These are phyloP conservation scores for Oedothorax gibbosus DNA, from an alignment of 1,140 invertebrate species.

Conservation along the genomic window DNA sequence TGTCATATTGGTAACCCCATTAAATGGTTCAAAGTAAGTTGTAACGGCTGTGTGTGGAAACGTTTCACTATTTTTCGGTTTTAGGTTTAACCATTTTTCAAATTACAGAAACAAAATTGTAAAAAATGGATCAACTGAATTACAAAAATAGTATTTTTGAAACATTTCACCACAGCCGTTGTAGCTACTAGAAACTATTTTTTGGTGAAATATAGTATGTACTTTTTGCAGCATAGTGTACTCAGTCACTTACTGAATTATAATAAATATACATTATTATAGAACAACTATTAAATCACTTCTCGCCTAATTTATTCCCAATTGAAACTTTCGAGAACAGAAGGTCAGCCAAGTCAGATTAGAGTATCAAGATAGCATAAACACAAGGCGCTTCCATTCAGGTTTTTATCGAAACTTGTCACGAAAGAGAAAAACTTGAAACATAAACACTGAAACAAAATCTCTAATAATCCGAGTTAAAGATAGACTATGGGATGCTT, in stretches of 20 bases:
- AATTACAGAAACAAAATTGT: no score
- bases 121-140: no score
- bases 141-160: no score
- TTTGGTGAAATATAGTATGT: background rate
- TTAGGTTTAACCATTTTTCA: no score
- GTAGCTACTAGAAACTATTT: background rate
- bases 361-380: background rate
- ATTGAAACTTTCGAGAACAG: conserved; percentile 4
- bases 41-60: no score
- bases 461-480: background rate
- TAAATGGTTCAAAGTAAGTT: no score
- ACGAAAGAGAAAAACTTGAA: background rate
- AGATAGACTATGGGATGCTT: background rate
- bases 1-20: no score
- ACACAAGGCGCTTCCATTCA: background rate
- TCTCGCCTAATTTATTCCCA: background rate
- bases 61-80: no score
- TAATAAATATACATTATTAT: no score
- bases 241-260: no score
- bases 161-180: no score
- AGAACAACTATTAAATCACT: conserved; percentile 16
- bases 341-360: conserved; percentile 9
- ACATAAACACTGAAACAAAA: conserved; percentile 20
- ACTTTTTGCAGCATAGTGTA: no score
- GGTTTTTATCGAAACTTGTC: conserved; percentile 6